Percentiles rank a stretch among this genome's conserved stretches.
phyloP scores from a whole-genome alignment of 2,888 invertebrate genomes.

The Phorcus lineatus region DNA sequence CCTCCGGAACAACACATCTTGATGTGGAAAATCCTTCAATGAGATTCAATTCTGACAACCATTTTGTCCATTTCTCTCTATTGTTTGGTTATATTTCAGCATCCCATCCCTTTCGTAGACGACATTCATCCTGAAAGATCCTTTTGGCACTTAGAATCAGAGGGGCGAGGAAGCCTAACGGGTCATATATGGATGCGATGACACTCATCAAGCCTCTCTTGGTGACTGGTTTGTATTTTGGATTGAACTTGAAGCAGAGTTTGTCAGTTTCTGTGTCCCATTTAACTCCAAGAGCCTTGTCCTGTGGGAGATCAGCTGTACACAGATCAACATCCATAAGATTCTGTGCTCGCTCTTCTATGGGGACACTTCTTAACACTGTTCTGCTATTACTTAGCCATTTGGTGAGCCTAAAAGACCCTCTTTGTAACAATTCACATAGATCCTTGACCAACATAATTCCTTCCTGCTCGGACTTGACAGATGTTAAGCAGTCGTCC shows the following conservation, averaged over 20 bases:
- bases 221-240: not conserved
- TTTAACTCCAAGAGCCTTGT: slow-evolving; percentile 36
- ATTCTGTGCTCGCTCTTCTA: slow-evolving; percentile 30
- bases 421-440: not conserved
- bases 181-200: not conserved
- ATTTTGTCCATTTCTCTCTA: slow-evolving; percentile 2
- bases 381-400: slow-evolving; percentile 39
- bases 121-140: slow-evolving; percentile 1
- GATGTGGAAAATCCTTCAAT: not conserved
- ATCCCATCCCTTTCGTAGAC: slow-evolving; percentile 7
- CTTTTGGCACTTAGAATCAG: slow-evolving; percentile 2
- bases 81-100: not conserved
- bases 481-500: slow-evolving; percentile 33
- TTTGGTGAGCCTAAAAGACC: slow-evolving; percentile 40
- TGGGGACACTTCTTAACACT: slow-evolving; percentile 40
- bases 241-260: slow-evolving; percentile 28
- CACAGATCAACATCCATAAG: slow-evolving; percentile 20
- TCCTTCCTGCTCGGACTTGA: not conserved
- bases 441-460: not conserved
- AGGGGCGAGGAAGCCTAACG: slow-evolving; percentile 14
- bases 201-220: too few species aligned
- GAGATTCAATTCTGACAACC: not conserved
- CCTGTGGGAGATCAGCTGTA: slow-evolving; percentile 24
- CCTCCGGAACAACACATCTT: too few species aligned
- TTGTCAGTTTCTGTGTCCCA: slow-evolving; percentile 32